phyloP scores from a whole-genome alignment of 1,140 invertebrate species.

The Solen grandis region DNA sequence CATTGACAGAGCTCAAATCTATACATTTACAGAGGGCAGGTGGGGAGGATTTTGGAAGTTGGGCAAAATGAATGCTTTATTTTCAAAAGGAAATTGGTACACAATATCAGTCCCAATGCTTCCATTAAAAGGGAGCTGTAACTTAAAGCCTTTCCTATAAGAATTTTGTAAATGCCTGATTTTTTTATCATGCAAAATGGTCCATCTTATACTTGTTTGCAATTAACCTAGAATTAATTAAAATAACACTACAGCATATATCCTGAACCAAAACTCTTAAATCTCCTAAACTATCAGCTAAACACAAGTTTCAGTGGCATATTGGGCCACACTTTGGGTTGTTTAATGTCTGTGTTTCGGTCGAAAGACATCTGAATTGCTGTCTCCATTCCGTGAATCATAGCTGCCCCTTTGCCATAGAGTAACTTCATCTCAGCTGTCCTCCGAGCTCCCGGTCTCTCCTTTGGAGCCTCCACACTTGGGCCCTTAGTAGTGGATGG shows the following conservation, averaged over 20 bases:
- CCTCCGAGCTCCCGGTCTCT: slow-evolving; percentile 78
- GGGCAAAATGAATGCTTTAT: no score
- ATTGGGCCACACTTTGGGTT: slow-evolving; percentile 88
- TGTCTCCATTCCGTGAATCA: slow-evolving; percentile 88
- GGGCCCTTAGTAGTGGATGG: no score
- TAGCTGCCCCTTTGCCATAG: slow-evolving; percentile 82
- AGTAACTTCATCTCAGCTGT: slow-evolving; percentile 76
- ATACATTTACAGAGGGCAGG: no score
- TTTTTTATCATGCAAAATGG: neutral
- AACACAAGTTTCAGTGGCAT: slow-evolving; percentile 85
- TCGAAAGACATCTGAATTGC: slow-evolving; percentile 86
- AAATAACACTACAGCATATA: neutral
- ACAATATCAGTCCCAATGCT: no score
- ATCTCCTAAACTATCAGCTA: slow-evolving; percentile 36
- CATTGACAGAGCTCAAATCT: no score
- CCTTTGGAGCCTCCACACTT: slow-evolving; percentile 70
- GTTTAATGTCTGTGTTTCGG: slow-evolving; percentile 84
- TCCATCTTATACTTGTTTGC: neutral
- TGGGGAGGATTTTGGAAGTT: no score
- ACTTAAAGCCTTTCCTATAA: neutral
- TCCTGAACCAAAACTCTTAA: neutral
- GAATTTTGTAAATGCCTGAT: neutral
- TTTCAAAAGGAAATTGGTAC: no score
- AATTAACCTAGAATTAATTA: neutral
- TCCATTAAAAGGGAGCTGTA: neutral